Base-by-base conservation (phyloP, 1,140 invertebrate species). In the Drosophila funebris region DNA sequence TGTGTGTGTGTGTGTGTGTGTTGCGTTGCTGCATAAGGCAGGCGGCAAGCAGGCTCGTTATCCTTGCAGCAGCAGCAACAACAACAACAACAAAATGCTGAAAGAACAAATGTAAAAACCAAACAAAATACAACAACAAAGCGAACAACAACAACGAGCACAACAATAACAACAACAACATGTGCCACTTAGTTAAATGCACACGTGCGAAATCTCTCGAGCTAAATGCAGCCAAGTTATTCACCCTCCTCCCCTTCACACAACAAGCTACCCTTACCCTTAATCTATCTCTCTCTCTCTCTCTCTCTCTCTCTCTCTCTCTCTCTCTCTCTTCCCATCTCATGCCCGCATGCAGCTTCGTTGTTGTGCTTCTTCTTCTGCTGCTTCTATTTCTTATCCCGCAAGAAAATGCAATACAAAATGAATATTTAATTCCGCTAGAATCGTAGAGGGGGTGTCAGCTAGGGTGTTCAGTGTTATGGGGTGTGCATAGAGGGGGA, bases 191-290 rank as follows among this genome's bases (percentile, higher is more conserved):
- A 66, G 78, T 78, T 82, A 82, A 75, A 75, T 85, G 82, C 74
- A 87, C 82, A 87, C 83, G 82, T 87, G 83, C 82, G 50, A 87
- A 87, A 88, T 87, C 78, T 82, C 82, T 78, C 72, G 73, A 88
- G 75, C 83, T 71, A 87, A 85, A 84, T 84, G 81, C 79, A 82
- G 74, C 66, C 56, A 46, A 73, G 66, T 60, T 24, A 29, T 52
- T 50, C 60, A 27, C 44, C 31, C 60, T 33, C 36, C 56, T 6
- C 18, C 18, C 4, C 29, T 16, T 1, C 16, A 16, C 62, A n/a
- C 16, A 18, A 8, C 29, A 50, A n/a, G 14, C 7, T 18, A 11
- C 14, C 31, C 3, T 60, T 20, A 16, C n/a, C 31, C 14, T 13
- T 9, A 22, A 27, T n/a, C n/a, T n/a, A n/a, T n/a, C n/a, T n/a